phyloP scores from a whole-genome alignment of 2,797 vertebrate genomes.

The Halcyon smyrnensis region DNA sequence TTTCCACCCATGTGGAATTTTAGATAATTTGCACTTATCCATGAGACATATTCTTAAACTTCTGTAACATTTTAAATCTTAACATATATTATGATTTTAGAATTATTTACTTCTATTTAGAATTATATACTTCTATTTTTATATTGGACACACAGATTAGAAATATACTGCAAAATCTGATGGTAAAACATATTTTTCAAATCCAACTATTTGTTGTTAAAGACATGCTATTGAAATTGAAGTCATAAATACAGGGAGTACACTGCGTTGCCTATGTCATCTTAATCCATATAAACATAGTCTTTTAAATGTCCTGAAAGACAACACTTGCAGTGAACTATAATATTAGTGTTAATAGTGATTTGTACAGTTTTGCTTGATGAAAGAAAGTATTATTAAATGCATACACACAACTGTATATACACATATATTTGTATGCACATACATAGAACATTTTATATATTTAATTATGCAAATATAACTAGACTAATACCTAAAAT shows the following conservation, averaged over 20 bases:
- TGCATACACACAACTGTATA: not conserved
- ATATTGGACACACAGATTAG: not conserved
- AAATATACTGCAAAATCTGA: not conserved
- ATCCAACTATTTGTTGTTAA: not conserved
- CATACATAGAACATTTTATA: no score
- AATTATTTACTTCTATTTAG: not conserved
- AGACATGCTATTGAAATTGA: not conserved
- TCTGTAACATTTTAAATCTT: not conserved
- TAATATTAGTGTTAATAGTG: not conserved
- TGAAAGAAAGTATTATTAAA: not conserved
- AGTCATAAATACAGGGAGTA: not conserved
- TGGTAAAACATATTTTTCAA: not conserved
- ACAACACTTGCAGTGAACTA: not conserved
- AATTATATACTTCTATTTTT: not conserved
- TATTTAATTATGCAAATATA: not conserved
- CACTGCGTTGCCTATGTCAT: not conserved
- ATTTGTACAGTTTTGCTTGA: not conserved
- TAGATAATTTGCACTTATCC: not conserved
- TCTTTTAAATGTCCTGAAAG: not conserved
- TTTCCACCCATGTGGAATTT: not conserved
- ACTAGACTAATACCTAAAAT: not conserved
- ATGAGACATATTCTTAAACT: not conserved
- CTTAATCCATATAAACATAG: not conserved
- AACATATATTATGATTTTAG: not conserved
- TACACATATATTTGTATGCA: not conserved